phyloP scores from a whole-genome alignment of 1,140 invertebrate genomes.

The Drosophila fuyamai region DNA sequence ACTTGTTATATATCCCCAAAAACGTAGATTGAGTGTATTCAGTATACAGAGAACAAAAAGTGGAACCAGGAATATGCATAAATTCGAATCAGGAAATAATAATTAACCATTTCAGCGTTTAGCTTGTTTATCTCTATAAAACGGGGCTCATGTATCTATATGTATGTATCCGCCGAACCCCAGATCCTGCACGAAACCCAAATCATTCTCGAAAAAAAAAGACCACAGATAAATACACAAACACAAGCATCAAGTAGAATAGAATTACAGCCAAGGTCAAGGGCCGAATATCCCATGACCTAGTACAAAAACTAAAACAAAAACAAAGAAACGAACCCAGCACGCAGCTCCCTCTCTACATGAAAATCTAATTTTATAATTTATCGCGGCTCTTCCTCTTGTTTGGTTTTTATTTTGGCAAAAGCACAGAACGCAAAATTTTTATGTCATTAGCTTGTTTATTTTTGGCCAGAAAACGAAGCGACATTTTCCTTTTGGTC shows the following conservation, averaged over 20 bases:
- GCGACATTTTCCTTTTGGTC: conserved; percentile 47
- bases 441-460: conserved; percentile 59
- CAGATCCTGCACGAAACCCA: conserved; percentile 29
- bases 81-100: not conserved
- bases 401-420: conserved; percentile 29
- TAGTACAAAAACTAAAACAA: conserved; percentile 35
- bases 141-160: conserved; percentile 71
- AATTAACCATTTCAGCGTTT: conserved; percentile 51
- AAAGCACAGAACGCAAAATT: conserved; percentile 37
- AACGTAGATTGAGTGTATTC: too few relatives aligned
- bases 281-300: conserved; percentile 61
- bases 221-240: conserved; percentile 13
- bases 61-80: not conserved
- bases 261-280: conserved; percentile 62
- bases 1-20: too few relatives aligned
- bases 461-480: conserved; percentile 64
- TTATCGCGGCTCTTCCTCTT: conserved; percentile 32
- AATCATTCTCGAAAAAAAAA: conserved; percentile 30
- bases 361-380: conserved; percentile 59
- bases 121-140: conserved; percentile 39
- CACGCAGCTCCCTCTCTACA: conserved; percentile 22
- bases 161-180: conserved; percentile 58
- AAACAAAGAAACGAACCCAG: conserved; percentile 39
- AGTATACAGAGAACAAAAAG: not conserved
- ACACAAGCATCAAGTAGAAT: conserved; percentile 4